phyloP scores from a whole-genome alignment of 2,888 invertebrate species.

The Nesidiocoris tenuis region DNA sequence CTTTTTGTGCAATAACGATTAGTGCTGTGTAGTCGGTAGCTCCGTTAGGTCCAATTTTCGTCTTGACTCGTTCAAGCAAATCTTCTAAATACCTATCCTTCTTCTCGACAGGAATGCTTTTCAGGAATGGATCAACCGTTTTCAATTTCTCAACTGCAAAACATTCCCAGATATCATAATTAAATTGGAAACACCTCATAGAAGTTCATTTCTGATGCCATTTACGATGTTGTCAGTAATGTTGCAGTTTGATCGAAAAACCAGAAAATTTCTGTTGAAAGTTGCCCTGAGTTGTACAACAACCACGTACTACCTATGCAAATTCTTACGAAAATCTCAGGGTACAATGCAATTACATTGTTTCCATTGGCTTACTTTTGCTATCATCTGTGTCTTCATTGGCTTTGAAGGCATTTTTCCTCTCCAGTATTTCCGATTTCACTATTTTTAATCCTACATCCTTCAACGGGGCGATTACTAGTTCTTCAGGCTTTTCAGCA shows the following conservation, averaged over 20 bases:
- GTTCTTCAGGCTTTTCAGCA: neutral
- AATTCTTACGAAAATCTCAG: neutral
- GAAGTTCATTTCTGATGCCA: no score
- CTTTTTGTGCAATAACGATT: constrained; percentile 1
- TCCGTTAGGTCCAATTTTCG: constrained; percentile 24
- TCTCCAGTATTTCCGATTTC: neutral
- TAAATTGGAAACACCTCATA: no score
- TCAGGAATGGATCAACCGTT: constrained; percentile 39
- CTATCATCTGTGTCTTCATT: neutral
- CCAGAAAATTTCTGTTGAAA: no score
- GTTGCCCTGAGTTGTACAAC: no score
- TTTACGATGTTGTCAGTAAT: no score
- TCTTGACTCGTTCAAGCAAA: constrained; percentile 10
- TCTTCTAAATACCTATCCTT: constrained; percentile 36
- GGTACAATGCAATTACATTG: no score
- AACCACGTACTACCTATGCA: neutral
- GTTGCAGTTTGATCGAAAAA: no score
- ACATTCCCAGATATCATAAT: neutral
- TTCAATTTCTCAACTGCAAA: constrained; percentile 21
- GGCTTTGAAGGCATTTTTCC: constrained; percentile 16
- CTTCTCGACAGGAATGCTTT: constrained; percentile 11
- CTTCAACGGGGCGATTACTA: neutral
- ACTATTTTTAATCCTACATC: constrained; percentile 15
- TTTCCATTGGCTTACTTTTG: constrained; percentile 24
- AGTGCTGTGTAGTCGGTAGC: constrained; percentile 43